phyloP scores from a whole-genome alignment of 2,797 vertebrate species.

The Macropus fuliginosus region DNA sequence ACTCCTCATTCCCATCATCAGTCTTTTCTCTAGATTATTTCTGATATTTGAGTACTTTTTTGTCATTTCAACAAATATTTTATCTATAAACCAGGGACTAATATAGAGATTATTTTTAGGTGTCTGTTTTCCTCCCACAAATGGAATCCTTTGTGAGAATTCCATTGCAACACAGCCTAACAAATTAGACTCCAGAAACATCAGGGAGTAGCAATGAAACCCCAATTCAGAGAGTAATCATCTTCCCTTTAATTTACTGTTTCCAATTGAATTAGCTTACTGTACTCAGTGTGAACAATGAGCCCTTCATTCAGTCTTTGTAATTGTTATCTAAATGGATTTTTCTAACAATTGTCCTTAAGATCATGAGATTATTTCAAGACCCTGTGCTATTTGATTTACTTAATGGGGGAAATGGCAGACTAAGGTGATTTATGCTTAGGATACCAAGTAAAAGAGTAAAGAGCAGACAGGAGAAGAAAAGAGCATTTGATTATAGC shows the following conservation, averaged over 20 bases:
- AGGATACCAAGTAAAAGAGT: conserved; percentile 72
- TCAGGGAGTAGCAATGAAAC: conserved; percentile 63
- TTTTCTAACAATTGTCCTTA: conserved; percentile 76
- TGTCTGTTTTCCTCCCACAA: conserved; percentile 5
- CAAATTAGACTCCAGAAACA: conserved; percentile 73
- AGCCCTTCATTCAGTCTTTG: conserved; percentile 76
- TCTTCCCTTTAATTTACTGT: conserved; percentile 74
- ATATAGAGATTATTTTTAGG: background rate
- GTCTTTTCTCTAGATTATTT: background rate
- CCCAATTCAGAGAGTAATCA: conserved; percentile 72
- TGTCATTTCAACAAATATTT: background rate
- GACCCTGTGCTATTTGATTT: conserved; percentile 42
- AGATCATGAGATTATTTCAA: conserved; percentile 71
- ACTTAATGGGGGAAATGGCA: conserved; percentile 77
- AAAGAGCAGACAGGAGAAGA: conserved; percentile 60
- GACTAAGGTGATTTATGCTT: conserved; percentile 59
- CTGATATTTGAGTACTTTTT: background rate
- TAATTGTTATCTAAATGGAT: conserved; percentile 79
- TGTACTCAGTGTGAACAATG: conserved; percentile 77
- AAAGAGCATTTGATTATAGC: conserved; percentile 66
- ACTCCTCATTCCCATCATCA: background rate
- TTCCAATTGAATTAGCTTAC: conserved; percentile 81
- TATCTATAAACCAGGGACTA: background rate
- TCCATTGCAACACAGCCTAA: conserved; percentile 64
- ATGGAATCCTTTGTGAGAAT: conserved; percentile 56